Conservation (phyloP, 2,888 invertebrate genomes). For the Liopterus haemorrhoidalis region DNA sequence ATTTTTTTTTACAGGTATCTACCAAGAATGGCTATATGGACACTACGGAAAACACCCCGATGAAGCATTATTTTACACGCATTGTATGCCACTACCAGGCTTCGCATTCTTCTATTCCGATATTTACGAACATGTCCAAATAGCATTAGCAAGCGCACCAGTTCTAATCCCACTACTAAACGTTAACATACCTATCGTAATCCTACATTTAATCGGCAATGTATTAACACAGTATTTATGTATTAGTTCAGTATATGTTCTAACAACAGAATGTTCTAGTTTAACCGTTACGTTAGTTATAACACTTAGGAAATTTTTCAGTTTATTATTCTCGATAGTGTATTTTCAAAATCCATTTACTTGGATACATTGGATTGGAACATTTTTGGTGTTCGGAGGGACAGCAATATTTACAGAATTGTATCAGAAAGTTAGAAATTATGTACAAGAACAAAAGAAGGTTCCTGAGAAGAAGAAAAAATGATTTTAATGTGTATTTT, state of each 20-base stretch:
- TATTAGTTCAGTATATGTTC: slow-evolving; percentile 88
- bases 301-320: slow-evolving; percentile 91
- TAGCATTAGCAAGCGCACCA: slow-evolving; percentile 62
- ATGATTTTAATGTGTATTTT: too few relatives aligned
- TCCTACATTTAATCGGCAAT: slow-evolving; percentile 73
- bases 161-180: slow-evolving; percentile 55
- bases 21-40: slow-evolving; percentile 80
- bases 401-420: slow-evolving; percentile 88
- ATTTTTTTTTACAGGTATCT: too few relatives aligned
- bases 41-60: slow-evolving; percentile 86
- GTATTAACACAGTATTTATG: slow-evolving; percentile 88
- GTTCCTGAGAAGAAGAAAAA: too few relatives aligned
- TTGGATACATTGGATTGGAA: slow-evolving; percentile 83
- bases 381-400: slow-evolving; percentile 83
- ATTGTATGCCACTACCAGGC: slow-evolving; percentile 82
- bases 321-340: slow-evolving; percentile 88
- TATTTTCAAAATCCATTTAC: slow-evolving; percentile 96
- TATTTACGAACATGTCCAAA: slow-evolving; percentile 66
- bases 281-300: slow-evolving; percentile 93
- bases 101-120: slow-evolving; percentile 76
- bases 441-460: too few relatives aligned
- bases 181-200: slow-evolving; percentile 63
- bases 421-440: slow-evolving; percentile 17
- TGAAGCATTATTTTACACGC: slow-evolving; percentile 83
- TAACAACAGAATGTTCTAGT: slow-evolving; percentile 91